Base-by-base conservation (phyloP, 2,113 vertebrate species). In the Cyprinodon variegatus region DNA sequence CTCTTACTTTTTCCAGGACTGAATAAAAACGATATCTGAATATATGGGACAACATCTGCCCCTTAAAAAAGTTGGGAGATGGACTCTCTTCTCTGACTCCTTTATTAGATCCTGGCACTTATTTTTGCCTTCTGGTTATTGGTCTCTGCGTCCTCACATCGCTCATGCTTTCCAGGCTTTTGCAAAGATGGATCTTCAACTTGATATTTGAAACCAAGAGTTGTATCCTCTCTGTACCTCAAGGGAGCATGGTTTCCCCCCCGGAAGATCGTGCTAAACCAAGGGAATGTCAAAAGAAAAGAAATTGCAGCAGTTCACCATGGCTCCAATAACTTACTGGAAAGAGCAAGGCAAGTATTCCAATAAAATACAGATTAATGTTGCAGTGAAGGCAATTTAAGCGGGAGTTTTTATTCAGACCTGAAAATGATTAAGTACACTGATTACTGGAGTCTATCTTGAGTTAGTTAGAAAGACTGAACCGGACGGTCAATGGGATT, bases 51-150 rank as follows among this genome's bases (percentile, higher is more conserved):
- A 66, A 70, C 77, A 59, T 83, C 71, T 80, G 65, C 61, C 74
- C 70, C 39, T 76, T 39, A 77, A 69, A 67, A 75, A 61, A 67
- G 65, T 57, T 62, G 80, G 77, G 74, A 20, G 59, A 29, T 29
- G 29, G 29, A 29, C 29, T 29, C 29, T 29, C 29, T 29, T 29
- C 72, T 84, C 72, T 71, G 77, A 88, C 79, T 88, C 75, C 68
- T 88, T 89, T 84, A 90, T 91, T 90, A 81, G 83, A 81, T 72
- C 65, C 87, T 93, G 92, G 92, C 88, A 89, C 79, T 43, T 41
- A 39, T 17, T 61, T 61, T 64, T 50, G 29, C 66, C 76, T 63
- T 83, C 87, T 83, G 84, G 77, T 77, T 85, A 79, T 86, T 84
- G 68, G 82, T 90, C 81, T 83, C 60, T 40, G 50, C 90, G 90